Conservation (phyloP, 1,140 invertebrate species). For the Cardiocondyla obscurior region DNA sequence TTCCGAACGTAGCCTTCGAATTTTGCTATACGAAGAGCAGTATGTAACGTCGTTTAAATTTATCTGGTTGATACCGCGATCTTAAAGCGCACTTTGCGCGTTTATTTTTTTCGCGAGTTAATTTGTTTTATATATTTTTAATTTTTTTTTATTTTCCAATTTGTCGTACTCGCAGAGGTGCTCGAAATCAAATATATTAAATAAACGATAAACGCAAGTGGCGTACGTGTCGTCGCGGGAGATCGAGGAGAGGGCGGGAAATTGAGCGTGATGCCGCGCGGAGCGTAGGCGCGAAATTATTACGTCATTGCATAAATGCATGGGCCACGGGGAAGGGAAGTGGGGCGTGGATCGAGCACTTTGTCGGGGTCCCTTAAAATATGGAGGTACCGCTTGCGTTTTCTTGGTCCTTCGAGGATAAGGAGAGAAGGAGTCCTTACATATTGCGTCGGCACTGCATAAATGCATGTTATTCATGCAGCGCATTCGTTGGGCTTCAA, state of each 20-base stretch:
- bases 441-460: constrained; percentile 77
- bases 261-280: constrained; percentile 73
- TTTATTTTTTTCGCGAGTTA: background rate
- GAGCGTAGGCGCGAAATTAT: constrained; percentile 76
- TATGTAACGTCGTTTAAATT: background rate
- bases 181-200: background rate
- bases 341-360: constrained; percentile 71
- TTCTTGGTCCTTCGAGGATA: constrained; percentile 70
- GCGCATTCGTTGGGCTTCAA: constrained; percentile 63
- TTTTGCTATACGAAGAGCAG: background rate
- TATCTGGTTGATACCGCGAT: background rate
- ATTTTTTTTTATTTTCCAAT: background rate
- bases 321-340: constrained; percentile 60
- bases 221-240: background rate
- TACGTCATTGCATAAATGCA: constrained; percentile 78
- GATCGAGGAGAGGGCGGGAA: constrained; percentile 61
- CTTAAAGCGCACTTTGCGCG: background rate
- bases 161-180: background rate
- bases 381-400: constrained; percentile 72
- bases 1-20: background rate
- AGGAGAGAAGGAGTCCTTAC: constrained; percentile 74
- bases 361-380: constrained; percentile 75
- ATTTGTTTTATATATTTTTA: too few relatives aligned
- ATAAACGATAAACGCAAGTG: constrained; percentile 6
- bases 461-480: constrained; percentile 77